phyloP scores from a whole-genome alignment of 2,113 vertebrate species.

The Crypturellus undulatus region DNA sequence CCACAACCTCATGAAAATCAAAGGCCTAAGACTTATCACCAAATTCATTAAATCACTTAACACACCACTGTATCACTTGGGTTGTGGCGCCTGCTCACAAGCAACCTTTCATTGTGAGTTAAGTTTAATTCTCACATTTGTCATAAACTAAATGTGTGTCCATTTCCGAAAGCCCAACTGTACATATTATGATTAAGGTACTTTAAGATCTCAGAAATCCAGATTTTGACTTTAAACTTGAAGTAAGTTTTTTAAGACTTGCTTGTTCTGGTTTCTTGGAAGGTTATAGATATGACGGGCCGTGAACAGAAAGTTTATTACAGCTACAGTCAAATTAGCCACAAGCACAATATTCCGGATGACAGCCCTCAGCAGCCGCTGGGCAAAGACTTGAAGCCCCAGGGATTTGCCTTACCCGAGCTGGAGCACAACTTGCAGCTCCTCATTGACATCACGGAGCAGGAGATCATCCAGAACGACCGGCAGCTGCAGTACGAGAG shows the following conservation, averaged over 20 bases:
- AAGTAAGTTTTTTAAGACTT: background rate
- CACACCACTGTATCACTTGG: background rate
- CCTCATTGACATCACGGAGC: constrained; percentile 95
- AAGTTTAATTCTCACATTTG: background rate
- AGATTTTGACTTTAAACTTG: rapidly evolving
- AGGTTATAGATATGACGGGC: constrained; percentile 99
- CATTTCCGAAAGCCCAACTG: background rate
- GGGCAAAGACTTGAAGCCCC: constrained; percentile 84
- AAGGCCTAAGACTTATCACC: background rate
- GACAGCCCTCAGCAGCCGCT: constrained; percentile 80
- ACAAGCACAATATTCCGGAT: constrained; percentile 93
- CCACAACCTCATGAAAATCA: background rate
- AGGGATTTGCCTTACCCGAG: constrained; percentile 90
- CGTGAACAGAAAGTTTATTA: constrained; percentile 96
- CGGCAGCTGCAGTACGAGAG: constrained; percentile 94
- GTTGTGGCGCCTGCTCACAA: background rate
- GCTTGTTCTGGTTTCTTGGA: background rate
- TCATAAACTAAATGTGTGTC: rapidly evolving
- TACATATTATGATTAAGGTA: background rate
- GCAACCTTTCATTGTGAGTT: background rate
- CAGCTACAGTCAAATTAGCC: constrained; percentile 97
- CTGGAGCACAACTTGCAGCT: constrained; percentile 97
- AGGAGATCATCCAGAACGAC: constrained; percentile 97
- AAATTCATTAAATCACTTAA: too few relatives aligned
- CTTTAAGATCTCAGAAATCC: background rate